phyloP scores from a whole-genome alignment of 2,113 vertebrate species.

The Cettia cetti region DNA sequence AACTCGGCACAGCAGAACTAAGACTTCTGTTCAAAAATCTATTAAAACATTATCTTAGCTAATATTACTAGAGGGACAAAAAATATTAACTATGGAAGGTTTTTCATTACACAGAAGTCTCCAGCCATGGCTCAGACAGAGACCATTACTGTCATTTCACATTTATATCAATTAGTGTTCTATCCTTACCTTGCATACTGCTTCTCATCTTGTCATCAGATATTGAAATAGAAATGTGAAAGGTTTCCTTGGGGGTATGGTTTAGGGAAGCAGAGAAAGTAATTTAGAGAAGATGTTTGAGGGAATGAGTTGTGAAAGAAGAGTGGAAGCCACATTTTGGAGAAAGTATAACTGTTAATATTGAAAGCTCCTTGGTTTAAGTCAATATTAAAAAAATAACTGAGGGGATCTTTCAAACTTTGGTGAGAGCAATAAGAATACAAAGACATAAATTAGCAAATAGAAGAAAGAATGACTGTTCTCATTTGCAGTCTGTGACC shows the following conservation, averaged over 20 bases:
- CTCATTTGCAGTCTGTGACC: background rate
- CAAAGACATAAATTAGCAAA: background rate
- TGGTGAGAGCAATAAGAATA: background rate
- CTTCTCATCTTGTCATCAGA: background rate
- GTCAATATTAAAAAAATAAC: background rate
- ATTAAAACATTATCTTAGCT: background rate
- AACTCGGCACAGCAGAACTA: background rate
- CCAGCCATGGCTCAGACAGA: background rate
- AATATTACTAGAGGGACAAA: background rate
- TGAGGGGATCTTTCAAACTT: background rate
- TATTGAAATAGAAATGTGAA: conserved; percentile 24
- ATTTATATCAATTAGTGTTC: background rate
- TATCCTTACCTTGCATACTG: background rate
- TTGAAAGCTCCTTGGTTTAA: background rate
- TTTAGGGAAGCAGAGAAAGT: background rate
- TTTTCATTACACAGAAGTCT: background rate
- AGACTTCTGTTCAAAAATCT: background rate
- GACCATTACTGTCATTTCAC: background rate
- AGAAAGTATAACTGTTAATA: background rate
- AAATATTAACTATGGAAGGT: background rate
- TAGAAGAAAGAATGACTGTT: background rate
- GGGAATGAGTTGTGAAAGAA: background rate
- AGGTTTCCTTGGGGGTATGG: background rate
- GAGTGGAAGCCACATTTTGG: background rate
- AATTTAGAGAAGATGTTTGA: background rate